Evolutionary conservation across 2,113 vertebrate species (phyloP).

Genomic region (Dipodomys merriami): DNA sequence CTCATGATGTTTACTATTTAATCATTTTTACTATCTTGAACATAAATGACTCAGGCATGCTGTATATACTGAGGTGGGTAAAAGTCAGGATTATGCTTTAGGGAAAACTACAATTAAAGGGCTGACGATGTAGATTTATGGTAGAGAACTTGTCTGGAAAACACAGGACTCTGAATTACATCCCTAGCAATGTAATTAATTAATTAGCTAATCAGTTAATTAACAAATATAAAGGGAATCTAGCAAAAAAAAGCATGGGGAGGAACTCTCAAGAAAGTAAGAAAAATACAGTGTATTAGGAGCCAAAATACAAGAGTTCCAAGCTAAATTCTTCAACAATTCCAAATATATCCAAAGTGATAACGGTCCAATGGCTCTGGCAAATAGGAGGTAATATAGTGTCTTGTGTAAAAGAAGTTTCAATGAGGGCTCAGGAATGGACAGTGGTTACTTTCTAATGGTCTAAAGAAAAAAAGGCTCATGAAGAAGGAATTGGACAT

Average conservation of each 20-base stretch:
- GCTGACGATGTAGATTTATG: neutral
- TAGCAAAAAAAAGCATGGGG: neutral
- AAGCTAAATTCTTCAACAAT: neutral
- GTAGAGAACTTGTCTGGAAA: neutral
- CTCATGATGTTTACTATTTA: neutral
- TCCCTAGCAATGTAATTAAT: neutral
- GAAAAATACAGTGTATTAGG: neutral
- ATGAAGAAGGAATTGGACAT: neutral
- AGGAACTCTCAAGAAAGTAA: neutral
- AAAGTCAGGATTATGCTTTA: neutral
- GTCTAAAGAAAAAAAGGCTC: neutral
- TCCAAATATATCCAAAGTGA: neutral
- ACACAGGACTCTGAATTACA: neutral
- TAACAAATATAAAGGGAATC: neutral
- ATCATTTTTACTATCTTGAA: conserved; percentile 14
- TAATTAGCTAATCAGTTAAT: neutral
- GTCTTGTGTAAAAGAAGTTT: conserved; percentile 11
- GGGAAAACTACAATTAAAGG: neutral
- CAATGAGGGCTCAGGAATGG: neutral
- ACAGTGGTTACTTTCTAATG: neutral
- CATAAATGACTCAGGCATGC: neutral
- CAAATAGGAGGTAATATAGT: neutral
- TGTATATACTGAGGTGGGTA: neutral
- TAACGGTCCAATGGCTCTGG: neutral
- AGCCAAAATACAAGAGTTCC: neutral